Percentiles rank a stretch among this genome's conserved stretches.
Evolutionary conservation across 1,140 invertebrate species (phyloP).

Genomic region (Dinoponera quadriceps): DNA sequence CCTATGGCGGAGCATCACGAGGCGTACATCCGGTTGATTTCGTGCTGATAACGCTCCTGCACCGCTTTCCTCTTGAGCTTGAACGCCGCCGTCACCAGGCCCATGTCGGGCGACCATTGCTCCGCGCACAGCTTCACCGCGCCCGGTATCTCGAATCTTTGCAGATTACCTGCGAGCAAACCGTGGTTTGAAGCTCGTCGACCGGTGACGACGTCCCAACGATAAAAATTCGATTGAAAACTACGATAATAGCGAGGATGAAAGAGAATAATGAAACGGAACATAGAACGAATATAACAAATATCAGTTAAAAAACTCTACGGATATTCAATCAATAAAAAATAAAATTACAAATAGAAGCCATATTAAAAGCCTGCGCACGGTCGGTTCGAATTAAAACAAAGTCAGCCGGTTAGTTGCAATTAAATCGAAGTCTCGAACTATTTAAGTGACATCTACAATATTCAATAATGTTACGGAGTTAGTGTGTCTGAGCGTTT

Average conservation of each 20-base stretch:
- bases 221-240: background rate
- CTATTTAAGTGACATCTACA: too few relatives aligned
- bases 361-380: too few relatives aligned
- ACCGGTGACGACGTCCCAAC: too few relatives aligned
- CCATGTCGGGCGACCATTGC: slow-evolving; percentile 98
- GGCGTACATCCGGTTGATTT: slow-evolving; percentile 97
- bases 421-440: too few relatives aligned
- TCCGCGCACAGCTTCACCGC: slow-evolving; percentile 95
- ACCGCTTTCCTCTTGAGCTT: slow-evolving; percentile 98
- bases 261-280: background rate
- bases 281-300: background rate
- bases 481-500: too few relatives aligned
- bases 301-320: too few relatives aligned
- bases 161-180: slow-evolving; percentile 90
- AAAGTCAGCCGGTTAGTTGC: too few relatives aligned
- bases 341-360: too few relatives aligned
- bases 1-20: slow-evolving; percentile 88
- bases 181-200: background rate
- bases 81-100: slow-evolving; percentile 98
- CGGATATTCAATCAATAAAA: too few relatives aligned
- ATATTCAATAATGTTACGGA: too few relatives aligned
- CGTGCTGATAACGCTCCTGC: slow-evolving; percentile 95
- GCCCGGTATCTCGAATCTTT: slow-evolving; percentile 97
- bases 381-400: too few relatives aligned
- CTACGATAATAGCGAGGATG: background rate